phyloP scores from a whole-genome alignment of 2,888 invertebrate genomes.

The Spodoptera littoralis region DNA sequence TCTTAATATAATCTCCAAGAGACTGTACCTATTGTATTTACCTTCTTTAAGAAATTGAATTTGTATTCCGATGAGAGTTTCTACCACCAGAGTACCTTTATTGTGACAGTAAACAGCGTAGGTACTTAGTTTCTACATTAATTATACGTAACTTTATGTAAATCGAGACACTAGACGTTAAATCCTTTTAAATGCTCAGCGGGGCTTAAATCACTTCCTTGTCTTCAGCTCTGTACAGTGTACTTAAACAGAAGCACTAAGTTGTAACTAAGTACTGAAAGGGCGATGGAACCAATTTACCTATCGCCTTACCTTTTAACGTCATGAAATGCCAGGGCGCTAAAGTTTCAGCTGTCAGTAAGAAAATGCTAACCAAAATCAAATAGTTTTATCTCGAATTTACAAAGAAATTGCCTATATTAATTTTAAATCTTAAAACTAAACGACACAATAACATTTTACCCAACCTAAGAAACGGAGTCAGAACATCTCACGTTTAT shows the following conservation, averaged over 20 bases:
- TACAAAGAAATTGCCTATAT: too few species aligned
- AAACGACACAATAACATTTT: too few species aligned
- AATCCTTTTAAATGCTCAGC: conserved; percentile 54
- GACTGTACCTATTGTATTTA: too few species aligned
- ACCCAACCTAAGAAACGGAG: too few species aligned
- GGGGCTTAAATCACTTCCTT: conserved; percentile 57
- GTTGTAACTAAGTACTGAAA: conserved; percentile 2
- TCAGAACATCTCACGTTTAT: too few species aligned
- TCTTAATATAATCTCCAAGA: too few species aligned
- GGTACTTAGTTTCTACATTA: conserved; percentile 3
- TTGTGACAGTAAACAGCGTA: conserved; percentile 22
- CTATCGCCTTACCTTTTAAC: neutral
- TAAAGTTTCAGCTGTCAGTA: conserved; percentile 1
- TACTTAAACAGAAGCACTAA: conserved; percentile 10
- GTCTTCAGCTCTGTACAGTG: conserved; percentile 38
- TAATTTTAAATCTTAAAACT: too few species aligned
- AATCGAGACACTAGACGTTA: conserved; percentile 36
- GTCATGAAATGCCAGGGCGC: neutral
- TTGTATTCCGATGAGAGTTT: too few species aligned
- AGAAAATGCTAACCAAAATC: neutral
- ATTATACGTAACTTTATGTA: conserved; percentile 32
- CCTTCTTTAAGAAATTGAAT: too few species aligned
- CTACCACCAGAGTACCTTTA: too few species aligned
- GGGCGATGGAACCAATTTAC: conserved; percentile 10
- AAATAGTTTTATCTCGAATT: neutral